These are phyloP conservation scores for Lasiurus borealis DNA, from an alignment of 2,113 vertebrate genomes.

Conservation along the genomic window DNA sequence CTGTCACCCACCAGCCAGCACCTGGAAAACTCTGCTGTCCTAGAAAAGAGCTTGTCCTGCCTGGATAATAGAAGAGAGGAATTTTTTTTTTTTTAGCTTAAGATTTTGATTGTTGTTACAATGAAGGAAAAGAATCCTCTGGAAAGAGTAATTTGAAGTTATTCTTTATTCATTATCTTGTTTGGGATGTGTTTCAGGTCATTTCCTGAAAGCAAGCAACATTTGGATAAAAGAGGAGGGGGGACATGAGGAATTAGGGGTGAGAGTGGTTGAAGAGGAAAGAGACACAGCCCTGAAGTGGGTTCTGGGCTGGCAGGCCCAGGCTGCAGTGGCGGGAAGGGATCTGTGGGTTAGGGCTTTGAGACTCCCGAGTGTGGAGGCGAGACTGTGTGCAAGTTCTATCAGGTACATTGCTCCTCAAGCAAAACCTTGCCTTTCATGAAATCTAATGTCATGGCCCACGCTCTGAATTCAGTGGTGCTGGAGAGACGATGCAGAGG, in stretches of 20 bases:
- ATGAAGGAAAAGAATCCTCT: background rate
- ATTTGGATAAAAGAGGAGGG: background rate
- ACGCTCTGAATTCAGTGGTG: background rate
- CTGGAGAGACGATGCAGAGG: background rate
- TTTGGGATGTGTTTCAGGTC: slow-evolving; percentile 42
- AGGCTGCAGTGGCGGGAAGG: background rate
- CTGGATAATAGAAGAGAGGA: background rate
- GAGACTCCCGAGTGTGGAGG: background rate
- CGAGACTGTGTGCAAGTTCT: background rate
- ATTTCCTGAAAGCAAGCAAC: background rate
- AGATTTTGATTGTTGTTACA: slow-evolving; percentile 43
- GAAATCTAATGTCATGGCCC: background rate
- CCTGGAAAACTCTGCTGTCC: background rate
- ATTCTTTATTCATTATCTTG: background rate
- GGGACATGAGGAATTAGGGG: background rate
- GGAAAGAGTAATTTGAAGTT: background rate
- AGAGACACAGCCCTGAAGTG: background rate
- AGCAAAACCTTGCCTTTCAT: slow-evolving; percentile 25
- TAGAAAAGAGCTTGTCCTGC: background rate
- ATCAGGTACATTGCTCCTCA: background rate
- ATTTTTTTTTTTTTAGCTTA: background rate
- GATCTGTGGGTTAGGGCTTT: slow-evolving; percentile 6
- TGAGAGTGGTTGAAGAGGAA: background rate
- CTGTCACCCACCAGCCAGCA: background rate
- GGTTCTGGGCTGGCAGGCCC: background rate